phyloP scores from a whole-genome alignment of 1,140 invertebrate genomes.

The Drosophila tsacasi region DNA sequence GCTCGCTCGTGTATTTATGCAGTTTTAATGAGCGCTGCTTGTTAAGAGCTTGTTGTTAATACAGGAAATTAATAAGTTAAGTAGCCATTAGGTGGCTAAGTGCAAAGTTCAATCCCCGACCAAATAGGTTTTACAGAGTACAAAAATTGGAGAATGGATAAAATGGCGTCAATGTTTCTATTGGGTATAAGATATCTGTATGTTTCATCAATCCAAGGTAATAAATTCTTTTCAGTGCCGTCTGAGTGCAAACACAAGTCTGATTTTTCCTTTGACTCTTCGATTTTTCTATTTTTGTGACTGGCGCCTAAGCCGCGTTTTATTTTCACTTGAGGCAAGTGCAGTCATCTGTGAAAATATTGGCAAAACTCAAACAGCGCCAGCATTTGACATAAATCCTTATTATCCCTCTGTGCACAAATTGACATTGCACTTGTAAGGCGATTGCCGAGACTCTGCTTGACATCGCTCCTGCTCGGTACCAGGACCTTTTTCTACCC shows the following conservation, averaged over 20 bases:
- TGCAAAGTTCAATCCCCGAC: constrained; percentile 49
- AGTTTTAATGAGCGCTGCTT: constrained; percentile 71
- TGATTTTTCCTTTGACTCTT: constrained; percentile 6
- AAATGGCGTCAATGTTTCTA: not conserved
- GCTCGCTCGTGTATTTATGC: constrained; percentile 48
- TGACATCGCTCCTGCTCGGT: constrained; percentile 19
- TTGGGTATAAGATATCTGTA: not conserved
- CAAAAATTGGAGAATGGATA: not conserved
- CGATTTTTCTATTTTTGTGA: constrained; percentile 8
- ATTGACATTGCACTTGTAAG: constrained; percentile 80
- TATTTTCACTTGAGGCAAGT: constrained; percentile 62
- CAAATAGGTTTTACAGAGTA: not conserved
- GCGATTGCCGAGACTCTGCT: constrained; percentile 65
- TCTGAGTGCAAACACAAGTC: constrained; percentile 16
- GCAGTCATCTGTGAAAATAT: constrained; percentile 75
- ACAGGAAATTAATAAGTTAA: constrained; percentile 79
- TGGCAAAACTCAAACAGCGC: constrained; percentile 73
- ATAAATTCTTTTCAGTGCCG: constrained; percentile 20
- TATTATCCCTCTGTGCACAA: constrained; percentile 78
- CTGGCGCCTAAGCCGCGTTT: constrained; percentile 50
- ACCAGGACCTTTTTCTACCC: not conserved
- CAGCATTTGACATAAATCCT: constrained; percentile 78
- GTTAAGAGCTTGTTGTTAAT: constrained; percentile 61
- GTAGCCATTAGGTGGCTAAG: constrained; percentile 55
- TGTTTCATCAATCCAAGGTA: not conserved